Evolutionary conservation across 2,113 vertebrate species (phyloP).

Genomic region (Xiphophorus hellerii): DNA sequence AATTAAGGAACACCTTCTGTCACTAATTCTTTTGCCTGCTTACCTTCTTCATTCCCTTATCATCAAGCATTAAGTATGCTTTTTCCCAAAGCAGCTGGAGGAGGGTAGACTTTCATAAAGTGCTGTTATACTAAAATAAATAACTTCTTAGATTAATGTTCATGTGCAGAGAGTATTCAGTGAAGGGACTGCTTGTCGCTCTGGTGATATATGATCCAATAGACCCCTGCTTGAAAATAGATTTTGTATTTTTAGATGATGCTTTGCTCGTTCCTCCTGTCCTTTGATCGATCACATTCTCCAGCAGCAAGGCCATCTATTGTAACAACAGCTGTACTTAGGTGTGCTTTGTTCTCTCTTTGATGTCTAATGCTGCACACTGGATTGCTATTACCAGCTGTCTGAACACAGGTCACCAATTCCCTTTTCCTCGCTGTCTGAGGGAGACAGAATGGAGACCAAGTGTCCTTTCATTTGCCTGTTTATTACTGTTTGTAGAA

Average conservation of each 20-base stretch:
- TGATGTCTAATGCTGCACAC: constrained; percentile 45
- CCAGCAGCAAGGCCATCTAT: constrained; percentile 34
- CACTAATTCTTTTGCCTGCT: neutral
- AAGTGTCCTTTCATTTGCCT: constrained; percentile 51
- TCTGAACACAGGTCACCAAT: constrained; percentile 48
- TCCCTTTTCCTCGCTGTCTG: constrained; percentile 29
- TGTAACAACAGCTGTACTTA: constrained; percentile 55
- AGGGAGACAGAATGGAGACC: constrained; percentile 38
- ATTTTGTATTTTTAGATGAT: constrained; percentile 64
- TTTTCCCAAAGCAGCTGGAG: constrained; percentile 28
- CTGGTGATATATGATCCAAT: constrained; percentile 54
- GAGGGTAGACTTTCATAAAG: constrained; percentile 20
- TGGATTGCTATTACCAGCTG: constrained; percentile 57
- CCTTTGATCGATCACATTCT: constrained; percentile 61
- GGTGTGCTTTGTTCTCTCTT: constrained; percentile 39
- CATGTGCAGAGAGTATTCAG: neutral
- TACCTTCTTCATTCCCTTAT: constrained; percentile 24
- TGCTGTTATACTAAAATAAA: neutral
- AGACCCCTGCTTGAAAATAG: constrained; percentile 52
- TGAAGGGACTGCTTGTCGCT: constrained; percentile 8
- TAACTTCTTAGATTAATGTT: constrained; percentile 8
- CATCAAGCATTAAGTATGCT: constrained; percentile 18
- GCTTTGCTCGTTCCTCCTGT: constrained; percentile 24
- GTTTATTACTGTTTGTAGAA: constrained; percentile 39
- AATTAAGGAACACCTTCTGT: neutral